Evolutionary conservation across 2,797 vertebrate species (phyloP).

Genomic region (Chiropotes sagulatus): DNA sequence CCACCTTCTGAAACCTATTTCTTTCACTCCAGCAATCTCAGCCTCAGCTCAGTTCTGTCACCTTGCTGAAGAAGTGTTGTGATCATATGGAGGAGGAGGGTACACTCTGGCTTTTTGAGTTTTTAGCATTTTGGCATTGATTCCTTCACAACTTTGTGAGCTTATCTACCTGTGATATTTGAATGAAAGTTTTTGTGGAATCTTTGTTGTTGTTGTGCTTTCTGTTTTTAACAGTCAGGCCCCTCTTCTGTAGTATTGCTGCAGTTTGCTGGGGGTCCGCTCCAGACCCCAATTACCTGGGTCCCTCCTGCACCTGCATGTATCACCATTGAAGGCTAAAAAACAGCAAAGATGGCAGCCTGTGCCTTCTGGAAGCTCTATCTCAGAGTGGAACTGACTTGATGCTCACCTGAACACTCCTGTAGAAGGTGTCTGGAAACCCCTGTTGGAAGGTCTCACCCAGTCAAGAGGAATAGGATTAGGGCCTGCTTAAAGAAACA

Average conservation of each 20-base stretch:
- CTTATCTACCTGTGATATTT: background rate
- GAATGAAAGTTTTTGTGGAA: background rate
- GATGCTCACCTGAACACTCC: background rate
- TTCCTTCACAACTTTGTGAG: too few relatives aligned
- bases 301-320: background rate
- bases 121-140: too few relatives aligned
- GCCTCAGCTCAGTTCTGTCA: too few relatives aligned
- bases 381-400: background rate
- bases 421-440: background rate
- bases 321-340: background rate
- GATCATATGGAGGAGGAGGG: too few relatives aligned
- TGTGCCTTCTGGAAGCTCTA: background rate
- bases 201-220: background rate
- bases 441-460: background rate
- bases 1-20: too few relatives aligned
- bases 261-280: background rate
- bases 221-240: background rate
- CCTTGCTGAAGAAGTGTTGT: too few relatives aligned
- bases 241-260: background rate
- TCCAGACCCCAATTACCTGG: background rate
- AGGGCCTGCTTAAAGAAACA: background rate
- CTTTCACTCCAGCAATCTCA: too few relatives aligned
- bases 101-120: too few relatives aligned
- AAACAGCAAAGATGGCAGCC: background rate
- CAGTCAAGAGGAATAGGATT: background rate